A percentile compares a stretch with the other conserved stretches of the same genome.
Conservation (phyloP, 2,113 vertebrate genomes). For the Parotia lawesii region DNA sequence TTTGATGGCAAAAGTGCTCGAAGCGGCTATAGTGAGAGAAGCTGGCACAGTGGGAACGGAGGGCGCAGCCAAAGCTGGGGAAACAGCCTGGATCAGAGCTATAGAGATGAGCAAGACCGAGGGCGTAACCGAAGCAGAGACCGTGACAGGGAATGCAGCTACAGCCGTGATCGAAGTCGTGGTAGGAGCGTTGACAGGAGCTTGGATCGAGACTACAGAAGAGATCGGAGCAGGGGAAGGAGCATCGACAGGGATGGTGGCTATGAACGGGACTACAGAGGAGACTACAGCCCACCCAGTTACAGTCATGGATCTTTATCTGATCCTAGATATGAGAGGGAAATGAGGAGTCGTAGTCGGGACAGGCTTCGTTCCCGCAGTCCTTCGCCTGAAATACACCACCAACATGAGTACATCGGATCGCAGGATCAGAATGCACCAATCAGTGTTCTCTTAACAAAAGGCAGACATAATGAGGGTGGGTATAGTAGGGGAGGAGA, state of each 20-base stretch:
- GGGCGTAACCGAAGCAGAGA: constrained; percentile 60
- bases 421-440: constrained; percentile 72
- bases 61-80: constrained; percentile 79
- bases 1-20: constrained; percentile 84
- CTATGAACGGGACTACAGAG: constrained; percentile 62
- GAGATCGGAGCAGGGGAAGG: constrained; percentile 74
- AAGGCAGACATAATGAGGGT: constrained; percentile 91
- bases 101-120: constrained; percentile 67
- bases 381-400: constrained; percentile 52
- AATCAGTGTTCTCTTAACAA: constrained; percentile 83
- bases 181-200: constrained; percentile 77
- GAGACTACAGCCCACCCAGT: constrained; percentile 66
- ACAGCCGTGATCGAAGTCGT: constrained; percentile 69
- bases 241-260: constrained; percentile 72
- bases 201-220: constrained; percentile 72
- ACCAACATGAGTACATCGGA: not conserved
- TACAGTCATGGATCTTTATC: constrained; percentile 53
- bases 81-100: constrained; percentile 72
- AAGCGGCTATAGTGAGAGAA: constrained; percentile 81
- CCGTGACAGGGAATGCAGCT: constrained; percentile 36
- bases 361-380: constrained; percentile 77
- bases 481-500: not conserved
- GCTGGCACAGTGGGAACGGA: constrained; percentile 76
- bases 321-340: constrained; percentile 54
- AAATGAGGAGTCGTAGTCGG: constrained; percentile 70